phyloP scores from a whole-genome alignment of 2,888 invertebrate genomes.

The Thalpophila matura region DNA sequence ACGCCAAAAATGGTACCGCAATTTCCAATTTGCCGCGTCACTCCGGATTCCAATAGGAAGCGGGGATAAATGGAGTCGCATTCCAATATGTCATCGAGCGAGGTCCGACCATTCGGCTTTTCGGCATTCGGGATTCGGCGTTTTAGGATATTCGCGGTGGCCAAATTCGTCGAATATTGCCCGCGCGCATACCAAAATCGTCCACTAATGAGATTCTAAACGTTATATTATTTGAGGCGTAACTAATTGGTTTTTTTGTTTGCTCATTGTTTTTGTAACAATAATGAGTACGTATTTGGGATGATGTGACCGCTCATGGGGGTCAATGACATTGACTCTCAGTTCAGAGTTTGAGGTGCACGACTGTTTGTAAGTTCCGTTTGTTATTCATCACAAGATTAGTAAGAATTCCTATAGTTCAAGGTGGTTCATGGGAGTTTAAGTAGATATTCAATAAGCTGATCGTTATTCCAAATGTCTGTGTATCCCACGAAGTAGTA shows the following conservation, averaged over 20 bases:
- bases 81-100: conserved; percentile 90
- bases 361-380: conserved; percentile 27
- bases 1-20: conserved; percentile 88
- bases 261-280: conserved; percentile 59
- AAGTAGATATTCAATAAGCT: background rate
- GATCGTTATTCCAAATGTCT: background rate
- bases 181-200: conserved; percentile 77
- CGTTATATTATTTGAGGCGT: conserved; percentile 65
- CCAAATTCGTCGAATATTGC: conserved; percentile 80
- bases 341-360: conserved; percentile 22
- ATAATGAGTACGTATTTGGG: conserved; percentile 57
- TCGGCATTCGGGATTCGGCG: conserved; percentile 82
- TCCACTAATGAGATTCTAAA: conserved; percentile 85
- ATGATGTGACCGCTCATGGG: conserved; percentile 40
- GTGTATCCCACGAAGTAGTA: no score
- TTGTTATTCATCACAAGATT: conserved; percentile 24
- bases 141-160: conserved; percentile 79
- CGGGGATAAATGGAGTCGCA: conserved; percentile 90
- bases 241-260: conserved; percentile 71
- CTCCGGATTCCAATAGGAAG: conserved; percentile 91
- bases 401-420: conserved; percentile 39
- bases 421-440: conserved; percentile 39
- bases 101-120: conserved; percentile 85
- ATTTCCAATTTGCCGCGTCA: conserved; percentile 90
- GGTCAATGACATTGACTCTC: conserved; percentile 55